Evolutionary conservation across 2,888 invertebrate species (phyloP), one percentile per base, ranked within the genome.

Genomic region (Myopa testacea): DNA sequence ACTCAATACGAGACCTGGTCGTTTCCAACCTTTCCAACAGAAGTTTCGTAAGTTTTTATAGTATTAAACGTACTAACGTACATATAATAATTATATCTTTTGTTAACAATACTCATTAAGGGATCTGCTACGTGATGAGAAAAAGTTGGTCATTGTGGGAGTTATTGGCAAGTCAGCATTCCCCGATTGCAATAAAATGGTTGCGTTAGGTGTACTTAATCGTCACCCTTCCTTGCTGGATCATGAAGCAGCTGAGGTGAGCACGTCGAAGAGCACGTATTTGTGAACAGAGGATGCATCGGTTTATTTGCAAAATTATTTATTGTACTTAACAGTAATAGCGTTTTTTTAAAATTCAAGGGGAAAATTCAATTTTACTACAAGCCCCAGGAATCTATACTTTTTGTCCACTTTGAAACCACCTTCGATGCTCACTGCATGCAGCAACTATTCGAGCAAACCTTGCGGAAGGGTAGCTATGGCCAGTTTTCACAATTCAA

Each of bases 311-410:
- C 12, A 5, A 58, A n/a, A 16, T n/a, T 10, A 71, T n/a, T 16
- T 16, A 16, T 26, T 26, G 26, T 26, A 26, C 26, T 26, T 26
- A 26, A 26, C 26, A 26, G 26, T 26, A 26, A 2, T 26, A 26
- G 26, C 26, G 50, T 14, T 50, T 50, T 34, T 12, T 0, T 26
- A 1, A 26, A 26, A 26, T 26, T 26, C 26, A n/a, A 92, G 91
- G 92, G 91, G 81, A 90, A 90, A 65, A 91, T 93, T 77, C 90
- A 91, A 84, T 92, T 92, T 78, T 91, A 91, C 82, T 92, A 91
- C 89, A 91, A 92, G 79, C 91, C 91, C 55, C 88, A 90, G 5
- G 89, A 88, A 58, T 87, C 90, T 4, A 87, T 91, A 34, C 85
- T 93, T 0, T 91, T 91, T 82, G 84, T 93, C 1, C 92, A 93